These are phyloP conservation scores for Dreissena polymorpha DNA, from an alignment of 1,140 invertebrate species.

Conservation along the genomic window DNA sequence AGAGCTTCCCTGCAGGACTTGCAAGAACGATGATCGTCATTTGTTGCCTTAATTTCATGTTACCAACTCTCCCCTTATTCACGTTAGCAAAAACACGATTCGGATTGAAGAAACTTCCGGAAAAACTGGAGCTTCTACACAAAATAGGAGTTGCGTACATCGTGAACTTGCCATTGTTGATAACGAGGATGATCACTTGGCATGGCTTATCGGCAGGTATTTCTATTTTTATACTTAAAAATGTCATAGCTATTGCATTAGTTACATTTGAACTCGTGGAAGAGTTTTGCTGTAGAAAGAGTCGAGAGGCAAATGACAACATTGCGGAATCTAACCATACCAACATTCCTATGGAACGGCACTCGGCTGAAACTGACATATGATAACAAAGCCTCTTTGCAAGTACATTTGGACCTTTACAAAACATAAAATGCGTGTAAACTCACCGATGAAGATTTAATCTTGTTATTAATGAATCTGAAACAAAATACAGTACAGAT, in stretches of 20 bases:
- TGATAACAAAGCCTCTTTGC: too few species aligned
- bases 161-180: constrained; percentile 82
- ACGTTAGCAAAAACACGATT: constrained; percentile 80
- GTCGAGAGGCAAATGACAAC: neutral
- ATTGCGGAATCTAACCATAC: too few species aligned
- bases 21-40: constrained; percentile 81
- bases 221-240: constrained; percentile 84
- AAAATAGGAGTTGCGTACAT: constrained; percentile 79
- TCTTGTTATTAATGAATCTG: too few species aligned
- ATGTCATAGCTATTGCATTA: constrained; percentile 80
- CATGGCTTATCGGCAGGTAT: constrained; percentile 78
- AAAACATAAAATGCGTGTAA: too few species aligned
- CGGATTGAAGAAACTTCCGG: constrained; percentile 64
- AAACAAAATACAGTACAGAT: too few species aligned
- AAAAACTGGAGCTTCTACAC: constrained; percentile 77
- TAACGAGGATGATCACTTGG: constrained; percentile 82
- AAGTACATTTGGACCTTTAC: too few species aligned
- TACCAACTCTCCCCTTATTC: constrained; percentile 82
- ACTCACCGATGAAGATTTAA: too few species aligned
- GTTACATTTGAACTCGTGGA: constrained; percentile 66
- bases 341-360: too few species aligned
- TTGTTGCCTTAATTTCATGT: constrained; percentile 81
- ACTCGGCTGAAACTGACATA: too few species aligned
- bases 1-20: constrained; percentile 75
- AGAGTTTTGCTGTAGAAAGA: constrained; percentile 15